These are phyloP conservation scores for Drosophila bunnanda DNA, from an alignment of 2,888 invertebrate genomes.

Conservation along the genomic window DNA sequence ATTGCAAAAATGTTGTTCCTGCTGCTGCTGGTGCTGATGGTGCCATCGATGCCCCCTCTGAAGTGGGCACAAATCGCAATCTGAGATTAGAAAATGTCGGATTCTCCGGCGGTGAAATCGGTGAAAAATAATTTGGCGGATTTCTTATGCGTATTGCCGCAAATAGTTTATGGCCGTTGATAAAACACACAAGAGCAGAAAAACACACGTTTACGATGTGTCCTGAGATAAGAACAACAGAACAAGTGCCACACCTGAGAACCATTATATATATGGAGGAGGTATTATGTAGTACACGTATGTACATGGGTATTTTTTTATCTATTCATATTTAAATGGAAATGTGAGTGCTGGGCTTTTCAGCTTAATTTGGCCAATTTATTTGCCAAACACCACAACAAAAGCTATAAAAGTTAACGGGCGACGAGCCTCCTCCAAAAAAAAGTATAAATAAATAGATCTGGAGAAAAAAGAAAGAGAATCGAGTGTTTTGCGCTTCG, in stretches of 20 bases:
- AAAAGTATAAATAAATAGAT: conserved; percentile 35
- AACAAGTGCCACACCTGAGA: conserved; percentile 13
- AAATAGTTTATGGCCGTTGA: conserved; percentile 41
- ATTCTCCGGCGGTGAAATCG: conserved; percentile 47
- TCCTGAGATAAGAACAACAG: conserved; percentile 13
- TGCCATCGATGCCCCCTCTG: conserved; percentile 30
- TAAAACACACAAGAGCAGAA: conserved; percentile 22
- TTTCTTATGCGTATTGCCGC: conserved; percentile 38
- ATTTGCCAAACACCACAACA: conserved; percentile 8
- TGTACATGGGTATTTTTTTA: conserved; percentile 1
- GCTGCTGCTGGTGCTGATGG: conserved; percentile 26
- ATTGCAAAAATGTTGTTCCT: conserved; percentile 52
- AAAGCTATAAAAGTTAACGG: conserved; percentile 2
- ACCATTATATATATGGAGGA: neutral
- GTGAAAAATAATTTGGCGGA: conserved; percentile 25
- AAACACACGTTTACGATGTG: conserved; percentile 25
- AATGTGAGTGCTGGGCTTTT: conserved; percentile 8
- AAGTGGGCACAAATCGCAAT: conserved; percentile 53
- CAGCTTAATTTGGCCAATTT: conserved; percentile 34
- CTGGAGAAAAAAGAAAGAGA: conserved; percentile 16
- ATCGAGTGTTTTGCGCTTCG: conserved; percentile 11
- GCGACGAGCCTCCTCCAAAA: conserved; percentile 40
- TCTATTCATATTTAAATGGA: neutral
- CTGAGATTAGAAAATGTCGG: conserved; percentile 62
- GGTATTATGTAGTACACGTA: neutral